A percentile compares a stretch with the other conserved stretches of the same genome.
These are phyloP conservation scores for Eclectus roratus DNA, from an alignment of 2,113 vertebrate species.

Conservation along the genomic window DNA sequence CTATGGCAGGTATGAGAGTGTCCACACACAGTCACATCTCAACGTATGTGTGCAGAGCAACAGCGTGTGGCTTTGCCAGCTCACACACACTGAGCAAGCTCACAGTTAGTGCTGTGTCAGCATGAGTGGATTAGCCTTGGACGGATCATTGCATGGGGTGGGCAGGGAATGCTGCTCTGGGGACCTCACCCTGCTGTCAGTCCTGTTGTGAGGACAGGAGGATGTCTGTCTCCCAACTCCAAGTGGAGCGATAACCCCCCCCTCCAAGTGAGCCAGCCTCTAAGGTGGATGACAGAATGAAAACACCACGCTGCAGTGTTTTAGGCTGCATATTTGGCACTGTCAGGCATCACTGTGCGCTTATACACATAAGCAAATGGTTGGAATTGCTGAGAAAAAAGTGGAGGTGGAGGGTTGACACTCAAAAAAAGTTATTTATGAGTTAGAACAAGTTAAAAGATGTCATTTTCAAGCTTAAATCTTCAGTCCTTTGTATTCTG, in stretches of 20 bases:
- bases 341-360: not conserved
- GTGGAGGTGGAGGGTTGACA: not conserved
- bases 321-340: not conserved
- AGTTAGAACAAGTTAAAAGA: not conserved
- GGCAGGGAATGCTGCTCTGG: not conserved
- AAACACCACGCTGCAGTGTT: not conserved
- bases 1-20: slow-evolving; percentile 48
- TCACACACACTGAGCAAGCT: not conserved
- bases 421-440: not conserved
- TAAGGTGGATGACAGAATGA: not conserved
- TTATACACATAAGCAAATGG: not conserved
- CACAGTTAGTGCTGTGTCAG: not conserved
- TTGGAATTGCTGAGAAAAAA: not conserved
- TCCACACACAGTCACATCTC: not conserved
- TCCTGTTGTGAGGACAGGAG: not conserved
- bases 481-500: not conserved
- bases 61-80: not conserved
- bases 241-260: too few species aligned
- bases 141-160: not conserved
- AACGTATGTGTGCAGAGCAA: not conserved
- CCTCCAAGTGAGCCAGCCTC: too few species aligned
- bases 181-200: not conserved
- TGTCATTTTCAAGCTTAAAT: not conserved
- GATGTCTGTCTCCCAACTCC: not conserved
- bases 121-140: not conserved